Conservation (phyloP, 2,113 vertebrate genomes). For the human (Homo sapiens) region DNA sequence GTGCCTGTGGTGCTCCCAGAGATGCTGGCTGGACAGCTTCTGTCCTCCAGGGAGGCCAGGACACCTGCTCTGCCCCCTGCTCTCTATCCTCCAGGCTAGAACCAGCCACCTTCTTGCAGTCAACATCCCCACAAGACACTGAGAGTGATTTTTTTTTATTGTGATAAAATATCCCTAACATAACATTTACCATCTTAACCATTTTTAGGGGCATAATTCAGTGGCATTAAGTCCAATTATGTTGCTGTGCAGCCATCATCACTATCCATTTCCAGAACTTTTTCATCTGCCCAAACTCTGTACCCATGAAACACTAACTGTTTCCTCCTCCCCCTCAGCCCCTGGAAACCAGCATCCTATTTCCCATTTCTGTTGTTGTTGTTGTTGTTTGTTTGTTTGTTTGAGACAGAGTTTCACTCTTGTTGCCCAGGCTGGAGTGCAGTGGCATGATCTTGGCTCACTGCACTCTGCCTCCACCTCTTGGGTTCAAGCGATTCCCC, state of each 20-base stretch:
- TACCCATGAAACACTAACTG: not conserved
- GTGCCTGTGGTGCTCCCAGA: not conserved
- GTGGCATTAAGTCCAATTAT: not conserved
- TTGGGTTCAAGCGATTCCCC: too few species aligned
- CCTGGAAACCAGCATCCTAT: not conserved
- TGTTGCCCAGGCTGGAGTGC: too few species aligned
- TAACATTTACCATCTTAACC: not conserved
- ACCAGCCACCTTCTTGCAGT: not conserved
- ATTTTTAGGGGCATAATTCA: not conserved
- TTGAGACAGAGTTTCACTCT: too few species aligned
- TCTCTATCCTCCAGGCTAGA: not conserved
- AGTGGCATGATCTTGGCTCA: too few species aligned
- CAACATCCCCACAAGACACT: too few species aligned
- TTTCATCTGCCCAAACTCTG: not conserved
- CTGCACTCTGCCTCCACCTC: too few species aligned
- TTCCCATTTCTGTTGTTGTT: too few species aligned
- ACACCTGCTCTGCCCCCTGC: not conserved
- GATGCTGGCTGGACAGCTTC: not conserved
- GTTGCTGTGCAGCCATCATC: fast-evolving
- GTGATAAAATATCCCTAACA: not conserved
- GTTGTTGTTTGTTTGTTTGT: too few species aligned
- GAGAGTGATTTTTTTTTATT: not conserved
- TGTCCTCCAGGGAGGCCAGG: not conserved
- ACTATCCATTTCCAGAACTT: not conserved
- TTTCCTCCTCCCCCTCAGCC: fast-evolving